phyloP scores from a whole-genome alignment of 2,797 vertebrate species.

The Sphaeramia orbicularis region DNA sequence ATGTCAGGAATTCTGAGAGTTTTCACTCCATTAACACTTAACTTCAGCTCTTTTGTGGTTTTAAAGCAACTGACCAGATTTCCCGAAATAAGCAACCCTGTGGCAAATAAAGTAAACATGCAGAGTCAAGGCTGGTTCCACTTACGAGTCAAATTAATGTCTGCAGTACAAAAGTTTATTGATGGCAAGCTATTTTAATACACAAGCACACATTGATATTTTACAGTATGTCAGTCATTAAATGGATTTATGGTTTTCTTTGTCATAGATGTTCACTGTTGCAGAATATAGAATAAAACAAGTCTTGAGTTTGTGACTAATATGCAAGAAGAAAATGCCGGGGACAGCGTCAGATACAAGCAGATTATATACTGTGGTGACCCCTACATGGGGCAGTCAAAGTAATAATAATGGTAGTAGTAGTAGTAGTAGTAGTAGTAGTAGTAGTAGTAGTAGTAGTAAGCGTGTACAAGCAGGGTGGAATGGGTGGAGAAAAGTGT shows the following conservation, averaged over 20 bases:
- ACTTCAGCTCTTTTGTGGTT: constrained; percentile 11
- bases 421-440: neutral
- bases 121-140: constrained; percentile 7
- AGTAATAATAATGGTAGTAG: too few relatives aligned
- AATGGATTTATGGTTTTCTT: too few relatives aligned
- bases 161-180: constrained; percentile 7
- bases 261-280: neutral
- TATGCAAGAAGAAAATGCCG: too few relatives aligned
- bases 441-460: neutral
- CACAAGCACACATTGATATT: neutral
- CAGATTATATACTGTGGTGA: too few relatives aligned
- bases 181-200: neutral
- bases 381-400: too few relatives aligned
- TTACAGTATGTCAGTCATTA: neutral
- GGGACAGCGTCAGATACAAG: too few relatives aligned
- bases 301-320: too few relatives aligned
- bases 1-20: neutral
- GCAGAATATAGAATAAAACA: neutral
- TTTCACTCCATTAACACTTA: constrained; percentile 4
- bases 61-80: constrained; percentile 3
- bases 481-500: too few relatives aligned
- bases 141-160: constrained; percentile 8
- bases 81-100: constrained; percentile 3
- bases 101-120: constrained; percentile 11
- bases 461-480: too few relatives aligned